These are phyloP conservation scores for Neodon shergylaensis DNA, from an alignment of 2,113 vertebrate species.

Conservation along the genomic window DNA sequence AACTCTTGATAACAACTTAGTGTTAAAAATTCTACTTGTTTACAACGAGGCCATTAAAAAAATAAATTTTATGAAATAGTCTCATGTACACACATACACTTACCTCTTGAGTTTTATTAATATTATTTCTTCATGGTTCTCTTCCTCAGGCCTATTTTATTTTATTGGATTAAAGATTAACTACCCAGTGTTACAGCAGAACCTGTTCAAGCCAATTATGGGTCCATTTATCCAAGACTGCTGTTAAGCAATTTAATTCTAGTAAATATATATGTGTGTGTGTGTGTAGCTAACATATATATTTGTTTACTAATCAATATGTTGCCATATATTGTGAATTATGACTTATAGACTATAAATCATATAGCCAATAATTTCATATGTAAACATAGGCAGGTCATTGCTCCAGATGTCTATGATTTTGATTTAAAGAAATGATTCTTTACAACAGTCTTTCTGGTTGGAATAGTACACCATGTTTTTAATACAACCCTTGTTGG, in stretches of 20 bases:
- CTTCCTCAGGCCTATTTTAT: not conserved
- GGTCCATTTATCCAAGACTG: not conserved
- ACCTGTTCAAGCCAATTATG: not conserved
- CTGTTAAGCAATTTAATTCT: not conserved
- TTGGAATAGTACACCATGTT: too few species aligned
- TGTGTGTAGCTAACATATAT: too few species aligned
- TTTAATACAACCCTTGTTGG: too few species aligned
- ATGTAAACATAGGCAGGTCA: not conserved
- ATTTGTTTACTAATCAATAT: too few species aligned
- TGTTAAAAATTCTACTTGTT: constrained; percentile 30
- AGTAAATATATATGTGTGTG: not conserved
- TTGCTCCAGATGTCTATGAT: constrained; percentile 19
- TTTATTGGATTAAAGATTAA: not conserved
- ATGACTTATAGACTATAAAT: too few species aligned
- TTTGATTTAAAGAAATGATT: not conserved
- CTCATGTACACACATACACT: not conserved
- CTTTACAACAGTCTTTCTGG: constrained; percentile 14
- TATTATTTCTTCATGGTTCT: not conserved
- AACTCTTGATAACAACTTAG: constrained; percentile 18
- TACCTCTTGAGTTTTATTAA: not conserved
- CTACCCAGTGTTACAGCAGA: not conserved
- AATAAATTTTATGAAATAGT: constrained; percentile 38
- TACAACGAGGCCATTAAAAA: constrained; percentile 1
- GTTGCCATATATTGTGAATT: too few species aligned
- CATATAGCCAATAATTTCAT: too few species aligned